Percentiles rank a stretch among this genome's conserved stretches.
Conservation (phyloP, 2,888 invertebrate genomes). For the Cheilosia soror region DNA sequence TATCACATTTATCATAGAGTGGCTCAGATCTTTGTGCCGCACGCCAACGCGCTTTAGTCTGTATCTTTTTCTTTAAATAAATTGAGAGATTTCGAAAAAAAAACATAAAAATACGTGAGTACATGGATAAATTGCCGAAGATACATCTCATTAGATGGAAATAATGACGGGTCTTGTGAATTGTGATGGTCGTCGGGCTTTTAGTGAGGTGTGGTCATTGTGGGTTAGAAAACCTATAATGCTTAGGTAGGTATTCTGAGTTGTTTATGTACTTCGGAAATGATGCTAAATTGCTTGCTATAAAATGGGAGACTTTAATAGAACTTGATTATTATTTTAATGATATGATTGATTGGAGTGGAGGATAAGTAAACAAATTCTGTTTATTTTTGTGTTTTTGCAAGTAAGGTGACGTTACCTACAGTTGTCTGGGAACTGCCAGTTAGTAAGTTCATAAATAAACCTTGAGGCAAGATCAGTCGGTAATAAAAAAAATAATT, state of each 20-base stretch:
- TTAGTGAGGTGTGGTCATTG: constrained; percentile 43
- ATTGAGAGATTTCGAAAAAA: constrained; percentile 38
- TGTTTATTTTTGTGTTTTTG: not conserved
- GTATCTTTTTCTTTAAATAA: not conserved
- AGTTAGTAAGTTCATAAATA: not conserved
- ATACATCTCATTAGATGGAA: constrained; percentile 39
- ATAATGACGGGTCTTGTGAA: constrained; percentile 36
- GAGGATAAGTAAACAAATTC: constrained; percentile 1
- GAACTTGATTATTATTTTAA: constrained; percentile 28
- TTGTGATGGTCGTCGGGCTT: constrained; percentile 12
- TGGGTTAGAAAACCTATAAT: constrained; percentile 1
- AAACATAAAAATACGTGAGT: not conserved
- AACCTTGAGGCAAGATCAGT: not conserved
- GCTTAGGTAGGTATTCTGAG: not conserved
- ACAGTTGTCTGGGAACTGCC: not conserved
- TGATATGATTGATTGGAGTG: constrained; percentile 21
- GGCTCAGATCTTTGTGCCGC: constrained; percentile 27
- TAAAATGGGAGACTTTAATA: constrained; percentile 14
- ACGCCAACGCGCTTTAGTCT: constrained; percentile 23
- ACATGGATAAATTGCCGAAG: constrained; percentile 23
- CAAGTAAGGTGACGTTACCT: not conserved
- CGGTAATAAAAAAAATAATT: too few species aligned
- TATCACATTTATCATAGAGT: constrained; percentile 46
- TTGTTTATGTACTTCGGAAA: constrained; percentile 16
- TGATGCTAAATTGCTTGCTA: constrained; percentile 28